Percentiles rank a stretch among this genome's conserved stretches.
phyloP scores from a whole-genome alignment of 2,113 vertebrate genomes.

The Sakesphorus luctuosus region DNA sequence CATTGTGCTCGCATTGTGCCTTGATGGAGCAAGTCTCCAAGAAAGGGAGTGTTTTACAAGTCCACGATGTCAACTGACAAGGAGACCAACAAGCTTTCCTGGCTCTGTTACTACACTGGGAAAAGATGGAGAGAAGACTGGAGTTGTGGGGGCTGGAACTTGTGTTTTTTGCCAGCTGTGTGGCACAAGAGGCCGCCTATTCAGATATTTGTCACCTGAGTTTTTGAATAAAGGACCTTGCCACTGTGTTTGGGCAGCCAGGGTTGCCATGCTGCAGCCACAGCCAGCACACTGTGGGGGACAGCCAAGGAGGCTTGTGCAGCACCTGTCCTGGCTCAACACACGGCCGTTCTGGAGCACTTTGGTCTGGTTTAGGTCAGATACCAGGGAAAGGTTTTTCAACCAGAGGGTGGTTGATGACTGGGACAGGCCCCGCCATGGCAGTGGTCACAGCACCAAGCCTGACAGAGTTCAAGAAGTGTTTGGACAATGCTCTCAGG shows the following conservation, averaged over 20 bases:
- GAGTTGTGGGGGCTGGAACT: background rate
- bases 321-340: rapidly evolving
- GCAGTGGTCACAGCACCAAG: background rate
- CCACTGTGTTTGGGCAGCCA: background rate
- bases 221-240: background rate
- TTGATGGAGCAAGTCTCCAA: background rate
- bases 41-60: background rate
- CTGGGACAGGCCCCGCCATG: background rate
- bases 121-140: rapidly evolving
- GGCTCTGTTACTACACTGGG: background rate
- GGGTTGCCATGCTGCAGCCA: background rate
- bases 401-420: background rate
- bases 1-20: background rate
- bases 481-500: background rate
- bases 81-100: background rate
- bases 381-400: background rate
- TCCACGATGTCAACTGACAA: background rate
- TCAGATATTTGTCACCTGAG: rapidly evolving
- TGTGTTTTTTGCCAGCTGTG: background rate
- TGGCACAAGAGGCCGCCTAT: background rate
- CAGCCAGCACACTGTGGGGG: rapidly evolving
- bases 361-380: background rate
- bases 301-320: too few species aligned
- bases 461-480: background rate
- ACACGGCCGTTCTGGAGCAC: rapidly evolving